Evolutionary conservation across 1,140 invertebrate species (phyloP).

Genomic region (fruit fly (Drosophila melanogaster)): Release_6_plus_ISO1_MT NT_033777.3:14934501-14935000

Average conservation of each 20-base stretch:
- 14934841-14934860: too few species aligned
- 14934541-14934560: conserved; percentile 36
- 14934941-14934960: conserved; percentile 52
- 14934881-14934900: background rate
- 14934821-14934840: too few species aligned
- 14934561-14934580: conserved; percentile 25
- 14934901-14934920: background rate
- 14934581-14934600: background rate
- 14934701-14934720: conserved; percentile 45
- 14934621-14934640: conserved; percentile 82
- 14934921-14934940: conserved; percentile 7
- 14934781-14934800: background rate
- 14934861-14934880: too few species aligned
- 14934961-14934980: conserved; percentile 78
- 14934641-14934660: conserved; percentile 82
- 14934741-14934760: conserved; percentile 70
- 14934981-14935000: conserved; percentile 65
- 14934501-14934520: conserved; percentile 78
- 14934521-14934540: conserved; percentile 70
- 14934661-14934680: conserved; percentile 39
- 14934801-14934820: background rate
- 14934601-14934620: conserved; percentile 75
- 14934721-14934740: conserved; percentile 80
- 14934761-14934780: conserved; percentile 7
- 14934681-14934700: background rate